Evolutionary conservation across 2,888 invertebrate species (phyloP).

Genomic region (Tenthredo amoena): DNA sequence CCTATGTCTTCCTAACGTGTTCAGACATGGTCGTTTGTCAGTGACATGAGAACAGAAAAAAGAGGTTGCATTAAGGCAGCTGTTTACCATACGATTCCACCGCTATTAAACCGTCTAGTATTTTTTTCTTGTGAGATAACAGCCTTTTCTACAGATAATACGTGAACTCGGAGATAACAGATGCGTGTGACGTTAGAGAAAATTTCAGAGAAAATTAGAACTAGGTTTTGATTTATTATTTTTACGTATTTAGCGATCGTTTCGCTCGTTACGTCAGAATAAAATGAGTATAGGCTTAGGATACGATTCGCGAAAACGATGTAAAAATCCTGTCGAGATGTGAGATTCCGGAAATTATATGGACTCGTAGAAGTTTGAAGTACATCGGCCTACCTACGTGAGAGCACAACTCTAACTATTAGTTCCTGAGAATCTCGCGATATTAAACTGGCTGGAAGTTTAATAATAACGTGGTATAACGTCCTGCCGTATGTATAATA

Average conservation of each 20-base stretch:
- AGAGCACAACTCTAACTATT: not conserved
- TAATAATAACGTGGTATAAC: conserved; percentile 19
- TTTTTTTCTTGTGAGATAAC: not conserved
- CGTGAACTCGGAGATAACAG: not conserved
- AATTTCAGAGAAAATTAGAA: not conserved
- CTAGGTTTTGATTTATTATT: not conserved
- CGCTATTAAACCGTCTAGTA: not conserved
- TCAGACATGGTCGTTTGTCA: conserved; percentile 15
- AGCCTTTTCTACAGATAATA: not conserved
- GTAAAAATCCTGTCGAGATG: not conserved
- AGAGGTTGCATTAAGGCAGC: not conserved
- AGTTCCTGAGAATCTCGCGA: not conserved
- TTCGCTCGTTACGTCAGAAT: not conserved
- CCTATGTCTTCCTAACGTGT: not conserved
- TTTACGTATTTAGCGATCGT: not conserved
- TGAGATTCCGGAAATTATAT: not conserved
- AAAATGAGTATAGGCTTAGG: not conserved
- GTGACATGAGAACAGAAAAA: not conserved
- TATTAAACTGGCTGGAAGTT: conserved; percentile 34
- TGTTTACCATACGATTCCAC: conserved; percentile 28
- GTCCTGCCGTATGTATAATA: conserved; percentile 24
- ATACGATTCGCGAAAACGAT: not conserved
- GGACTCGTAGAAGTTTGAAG: not conserved
- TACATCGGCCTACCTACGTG: not conserved
- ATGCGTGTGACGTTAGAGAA: not conserved